Evolutionary conservation across 2,888 invertebrate species (phyloP).

Genomic region (Drosophila rubida): DNA sequence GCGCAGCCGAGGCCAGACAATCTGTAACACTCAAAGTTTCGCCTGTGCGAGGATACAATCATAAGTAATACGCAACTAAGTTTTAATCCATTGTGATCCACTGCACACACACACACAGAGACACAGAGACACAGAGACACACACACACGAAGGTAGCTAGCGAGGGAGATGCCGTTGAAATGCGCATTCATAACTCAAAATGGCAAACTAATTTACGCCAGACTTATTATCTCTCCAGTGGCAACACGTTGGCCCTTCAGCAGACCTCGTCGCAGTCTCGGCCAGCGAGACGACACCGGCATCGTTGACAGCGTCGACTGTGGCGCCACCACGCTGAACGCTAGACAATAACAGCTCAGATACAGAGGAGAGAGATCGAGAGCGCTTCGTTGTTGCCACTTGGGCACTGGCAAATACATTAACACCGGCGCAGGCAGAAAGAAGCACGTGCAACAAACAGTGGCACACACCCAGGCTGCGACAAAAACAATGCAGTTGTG

Average conservation of each 20-base stretch:
- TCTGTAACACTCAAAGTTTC: conserved; percentile 34
- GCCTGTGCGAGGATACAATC: conserved; percentile 26
- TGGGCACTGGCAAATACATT: conserved; percentile 62
- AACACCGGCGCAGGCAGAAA: conserved; percentile 42
- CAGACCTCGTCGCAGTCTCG: background rate
- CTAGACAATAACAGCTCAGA: conserved; percentile 57
- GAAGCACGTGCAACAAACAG: conserved; percentile 57
- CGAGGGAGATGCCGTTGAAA: conserved; percentile 54
- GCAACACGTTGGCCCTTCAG: conserved; percentile 58
- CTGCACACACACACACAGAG: conserved; percentile 34
- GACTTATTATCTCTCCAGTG: conserved; percentile 75
- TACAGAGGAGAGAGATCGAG: background rate
- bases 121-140: conserved; percentile 20
- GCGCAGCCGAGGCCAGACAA: conserved; percentile 5
- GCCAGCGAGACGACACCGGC: conserved; percentile 37
- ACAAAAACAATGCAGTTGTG: conserved; percentile 57
- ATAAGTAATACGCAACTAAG: conserved; percentile 55
- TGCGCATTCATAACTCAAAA: conserved; percentile 81
- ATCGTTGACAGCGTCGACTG: conserved; percentile 37
- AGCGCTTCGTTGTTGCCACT: conserved; percentile 38
- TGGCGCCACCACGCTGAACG: conserved; percentile 43
- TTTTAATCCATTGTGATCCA: conserved; percentile 68
- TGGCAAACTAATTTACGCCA: conserved; percentile 79
- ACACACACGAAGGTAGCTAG: background rate
- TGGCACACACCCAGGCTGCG: conserved; percentile 5